Conservation (phyloP, 2,888 invertebrate genomes). For the Alloplasta piceator region DNA sequence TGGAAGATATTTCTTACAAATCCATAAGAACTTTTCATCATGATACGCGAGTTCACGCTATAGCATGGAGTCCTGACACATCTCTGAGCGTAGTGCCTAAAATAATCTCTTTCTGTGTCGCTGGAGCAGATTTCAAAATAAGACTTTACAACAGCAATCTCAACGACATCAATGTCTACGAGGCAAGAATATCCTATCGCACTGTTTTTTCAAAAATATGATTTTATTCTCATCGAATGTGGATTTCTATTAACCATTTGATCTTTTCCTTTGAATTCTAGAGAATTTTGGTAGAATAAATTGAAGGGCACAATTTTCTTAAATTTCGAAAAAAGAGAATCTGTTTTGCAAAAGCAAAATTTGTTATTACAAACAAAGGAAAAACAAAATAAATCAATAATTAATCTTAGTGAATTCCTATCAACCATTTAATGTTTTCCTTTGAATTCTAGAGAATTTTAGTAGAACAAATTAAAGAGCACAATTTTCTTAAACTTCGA, state of each 20-base stretch:
- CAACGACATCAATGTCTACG: conserved; percentile 83
- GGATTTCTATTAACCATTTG: background rate
- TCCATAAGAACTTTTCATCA: conserved; percentile 85
- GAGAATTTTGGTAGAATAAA: background rate
- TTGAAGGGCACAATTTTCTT: background rate
- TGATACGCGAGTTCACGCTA: conserved; percentile 84
- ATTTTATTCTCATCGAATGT: background rate
- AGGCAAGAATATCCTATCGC: conserved; percentile 77
- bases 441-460: conserved; percentile 4
- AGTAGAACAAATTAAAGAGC: background rate
- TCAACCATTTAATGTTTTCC: background rate
- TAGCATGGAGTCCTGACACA: conserved; percentile 87
- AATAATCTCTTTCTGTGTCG: conserved; percentile 85
- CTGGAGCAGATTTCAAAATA: conserved; percentile 85
- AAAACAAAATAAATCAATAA: too few species aligned
- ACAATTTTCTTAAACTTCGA: background rate
- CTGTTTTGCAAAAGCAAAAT: conserved; percentile 22
- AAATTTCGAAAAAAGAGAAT: conserved; percentile 12
- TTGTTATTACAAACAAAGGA: background rate
- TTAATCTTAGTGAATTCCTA: background rate
- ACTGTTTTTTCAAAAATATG: background rate
- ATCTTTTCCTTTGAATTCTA: conserved; percentile 10
- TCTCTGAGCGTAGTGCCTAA: conserved; percentile 86
- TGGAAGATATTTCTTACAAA: conserved; percentile 85
- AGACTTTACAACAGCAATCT: conserved; percentile 86